These are phyloP conservation scores for Vidua macroura DNA, from an alignment of 2,113 vertebrate genomes.

Conservation along the genomic window DNA sequence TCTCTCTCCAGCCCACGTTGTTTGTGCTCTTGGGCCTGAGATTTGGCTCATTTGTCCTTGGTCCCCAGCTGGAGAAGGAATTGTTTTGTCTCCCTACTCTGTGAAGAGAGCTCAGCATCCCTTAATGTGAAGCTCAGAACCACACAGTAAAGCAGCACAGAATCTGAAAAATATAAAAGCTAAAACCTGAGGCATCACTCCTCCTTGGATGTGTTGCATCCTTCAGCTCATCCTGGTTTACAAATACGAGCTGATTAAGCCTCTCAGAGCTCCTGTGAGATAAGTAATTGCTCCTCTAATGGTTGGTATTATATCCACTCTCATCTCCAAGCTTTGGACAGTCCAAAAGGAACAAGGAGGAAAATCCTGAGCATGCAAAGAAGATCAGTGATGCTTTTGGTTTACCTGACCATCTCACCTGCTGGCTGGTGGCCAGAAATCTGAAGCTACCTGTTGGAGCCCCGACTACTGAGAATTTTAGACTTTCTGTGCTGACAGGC, in stretches of 20 bases:
- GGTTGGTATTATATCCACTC: background rate
- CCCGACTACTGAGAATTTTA: background rate
- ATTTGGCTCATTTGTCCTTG: background rate
- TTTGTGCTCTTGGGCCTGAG: background rate
- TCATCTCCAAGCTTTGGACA: background rate
- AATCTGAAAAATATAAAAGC: background rate
- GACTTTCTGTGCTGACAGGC: background rate
- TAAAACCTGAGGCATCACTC: background rate
- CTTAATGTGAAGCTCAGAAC: background rate
- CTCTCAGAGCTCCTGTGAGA: constrained; percentile 17
- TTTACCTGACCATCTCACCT: background rate
- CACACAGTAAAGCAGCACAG: background rate
- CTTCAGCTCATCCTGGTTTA: background rate
- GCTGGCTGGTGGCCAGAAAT: background rate
- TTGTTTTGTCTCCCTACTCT: background rate
- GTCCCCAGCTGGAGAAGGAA: background rate
- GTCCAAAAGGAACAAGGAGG: background rate
- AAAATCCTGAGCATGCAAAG: background rate
- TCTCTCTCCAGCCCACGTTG: background rate
- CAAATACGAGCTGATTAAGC: constrained; percentile 9
- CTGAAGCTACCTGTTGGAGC: background rate
- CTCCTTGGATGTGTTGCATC: background rate
- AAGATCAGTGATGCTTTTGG: background rate
- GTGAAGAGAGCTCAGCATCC: background rate
- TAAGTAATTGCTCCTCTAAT: constrained; percentile 6